These are phyloP conservation scores for Aleiodes leptofemur DNA, from an alignment of 2,888 invertebrate genomes.

Conservation along the genomic window DNA sequence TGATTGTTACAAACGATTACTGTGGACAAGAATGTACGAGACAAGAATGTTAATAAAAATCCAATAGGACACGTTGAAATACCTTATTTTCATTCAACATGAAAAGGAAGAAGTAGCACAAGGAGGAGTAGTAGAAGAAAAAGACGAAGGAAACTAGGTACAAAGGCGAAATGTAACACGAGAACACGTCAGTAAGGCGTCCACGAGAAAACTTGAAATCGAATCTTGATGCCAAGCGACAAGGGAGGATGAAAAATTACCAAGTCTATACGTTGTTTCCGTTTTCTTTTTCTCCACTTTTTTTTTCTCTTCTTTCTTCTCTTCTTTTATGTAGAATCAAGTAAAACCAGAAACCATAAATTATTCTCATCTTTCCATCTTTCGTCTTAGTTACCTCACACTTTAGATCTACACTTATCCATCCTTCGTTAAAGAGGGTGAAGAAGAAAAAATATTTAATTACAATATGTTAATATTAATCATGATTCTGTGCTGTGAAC, in stretches of 20 bases:
- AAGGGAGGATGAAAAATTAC: constrained; percentile 48
- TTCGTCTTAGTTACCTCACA: constrained; percentile 44
- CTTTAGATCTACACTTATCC: constrained; percentile 48
- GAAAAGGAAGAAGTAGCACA: constrained; percentile 31
- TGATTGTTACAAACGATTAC: constrained; percentile 18
- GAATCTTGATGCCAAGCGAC: constrained; percentile 43
- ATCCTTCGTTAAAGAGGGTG: background rate
- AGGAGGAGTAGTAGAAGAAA: constrained; percentile 6
- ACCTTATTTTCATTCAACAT: constrained; percentile 10
- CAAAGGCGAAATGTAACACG: constrained; percentile 31
- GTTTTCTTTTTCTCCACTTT: constrained; percentile 13
- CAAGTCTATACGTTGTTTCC: constrained; percentile 30
- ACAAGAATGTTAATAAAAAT: constrained; percentile 31
- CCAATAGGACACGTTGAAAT: constrained; percentile 23
- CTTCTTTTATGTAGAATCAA: constrained; percentile 12
- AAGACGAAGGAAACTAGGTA: background rate
- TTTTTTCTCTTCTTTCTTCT: background rate
- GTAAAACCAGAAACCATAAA: constrained; percentile 42
- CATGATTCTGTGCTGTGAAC: background rate
- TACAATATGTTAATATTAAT: constrained; percentile 23
- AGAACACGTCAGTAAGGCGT: constrained; percentile 44
- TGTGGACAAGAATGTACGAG: background rate
- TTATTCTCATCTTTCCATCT: constrained; percentile 19
- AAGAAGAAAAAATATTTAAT: constrained; percentile 5
- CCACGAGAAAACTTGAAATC: constrained; percentile 46